Percentiles rank a stretch among this genome's conserved stretches.
Evolutionary conservation across 92 coral and sea anemone genomes (phyloP).

Genomic region (Isaurus tuberculatus): DNA sequence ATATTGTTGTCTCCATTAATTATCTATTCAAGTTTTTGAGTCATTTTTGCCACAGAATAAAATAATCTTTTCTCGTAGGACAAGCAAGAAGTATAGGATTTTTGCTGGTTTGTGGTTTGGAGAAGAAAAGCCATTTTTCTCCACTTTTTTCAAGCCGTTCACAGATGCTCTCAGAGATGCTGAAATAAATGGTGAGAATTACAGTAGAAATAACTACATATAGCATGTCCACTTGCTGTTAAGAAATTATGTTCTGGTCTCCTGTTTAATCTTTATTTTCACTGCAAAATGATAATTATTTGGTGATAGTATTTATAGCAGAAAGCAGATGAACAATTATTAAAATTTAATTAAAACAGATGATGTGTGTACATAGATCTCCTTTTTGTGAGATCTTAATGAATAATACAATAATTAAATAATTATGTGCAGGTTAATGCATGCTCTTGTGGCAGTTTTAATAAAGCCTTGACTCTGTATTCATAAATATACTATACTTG

Average conservation of each 20-base stretch:
- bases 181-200: slow-evolving; percentile 42
- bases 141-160: slow-evolving; percentile 65
- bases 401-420: too few relatives aligned
- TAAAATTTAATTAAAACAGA: background rate
- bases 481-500: background rate
- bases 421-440: background rate
- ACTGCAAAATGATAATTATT: background rate
- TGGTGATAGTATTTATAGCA: background rate
- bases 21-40: background rate
- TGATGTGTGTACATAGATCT: background rate
- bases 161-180: slow-evolving; percentile 46
- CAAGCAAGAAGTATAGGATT: slow-evolving; percentile 28
- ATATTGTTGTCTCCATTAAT: background rate
- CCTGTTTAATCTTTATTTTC: background rate
- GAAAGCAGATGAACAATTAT: background rate
- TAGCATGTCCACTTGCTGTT: background rate
- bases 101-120: slow-evolving; percentile 62
- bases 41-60: background rate
- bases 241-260: background rate
- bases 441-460: background rate
- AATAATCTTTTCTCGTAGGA: background rate
- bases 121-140: slow-evolving; percentile 60
- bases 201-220: background rate
- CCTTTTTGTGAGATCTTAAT: background rate
- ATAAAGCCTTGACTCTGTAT: background rate